Conservation (phyloP, 2,888 invertebrate species). For the Aporophyla lueneburgensis region DNA sequence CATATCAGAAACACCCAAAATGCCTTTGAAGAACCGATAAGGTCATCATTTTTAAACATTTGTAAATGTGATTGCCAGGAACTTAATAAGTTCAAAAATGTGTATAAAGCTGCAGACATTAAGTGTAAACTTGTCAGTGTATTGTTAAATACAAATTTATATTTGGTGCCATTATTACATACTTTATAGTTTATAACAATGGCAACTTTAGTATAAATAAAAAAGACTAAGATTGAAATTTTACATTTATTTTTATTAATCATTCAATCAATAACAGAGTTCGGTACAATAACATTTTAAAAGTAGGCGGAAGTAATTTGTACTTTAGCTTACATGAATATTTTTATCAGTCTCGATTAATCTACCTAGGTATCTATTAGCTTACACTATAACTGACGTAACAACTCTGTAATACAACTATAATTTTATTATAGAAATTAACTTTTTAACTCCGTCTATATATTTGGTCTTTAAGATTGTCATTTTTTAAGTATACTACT, state of each 20-base stretch:
- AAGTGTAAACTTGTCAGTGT: slow-evolving; percentile 6
- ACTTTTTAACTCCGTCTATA: not conserved
- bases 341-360: slow-evolving; percentile 4
- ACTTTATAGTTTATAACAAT: not conserved
- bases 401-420: not conserved
- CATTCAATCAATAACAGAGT: slow-evolving; percentile 6
- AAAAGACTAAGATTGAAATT: slow-evolving; percentile 1
- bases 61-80: not conserved
- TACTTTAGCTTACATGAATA: slow-evolving; percentile 1
- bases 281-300: not conserved
- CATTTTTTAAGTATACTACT: not conserved
- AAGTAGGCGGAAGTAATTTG: not conserved
- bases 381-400: not conserved
- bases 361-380: not conserved
- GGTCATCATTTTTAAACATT: slow-evolving; percentile 1
- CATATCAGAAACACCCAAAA: not conserved
- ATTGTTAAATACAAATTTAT: slow-evolving; percentile 3
- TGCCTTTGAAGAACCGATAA: slow-evolving; percentile 4
- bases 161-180: not conserved
- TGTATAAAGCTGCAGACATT: slow-evolving; percentile 2
- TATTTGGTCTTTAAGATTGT: not conserved
- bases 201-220: not conserved
- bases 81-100: not conserved
- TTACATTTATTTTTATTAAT: slow-evolving; percentile 8
- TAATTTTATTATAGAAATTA: not conserved